These are phyloP conservation scores for Chrysopilus asiliformis DNA, from an alignment of 2,888 invertebrate genomes.

Conservation along the genomic window DNA sequence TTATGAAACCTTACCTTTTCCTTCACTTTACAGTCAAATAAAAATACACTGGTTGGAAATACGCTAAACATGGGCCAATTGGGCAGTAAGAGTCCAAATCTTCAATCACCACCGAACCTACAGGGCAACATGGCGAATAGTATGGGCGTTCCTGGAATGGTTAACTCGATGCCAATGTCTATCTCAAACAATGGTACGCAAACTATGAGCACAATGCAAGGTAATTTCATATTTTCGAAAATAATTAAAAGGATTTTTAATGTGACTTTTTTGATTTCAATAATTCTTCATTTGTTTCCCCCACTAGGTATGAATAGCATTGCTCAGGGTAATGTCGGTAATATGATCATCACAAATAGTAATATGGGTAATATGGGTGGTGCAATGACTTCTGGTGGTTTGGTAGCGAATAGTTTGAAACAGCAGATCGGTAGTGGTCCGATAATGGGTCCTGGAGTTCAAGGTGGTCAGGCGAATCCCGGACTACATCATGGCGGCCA, in stretches of 20 bases:
- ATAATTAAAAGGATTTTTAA: neutral
- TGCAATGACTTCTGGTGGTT: slow-evolving; percentile 56
- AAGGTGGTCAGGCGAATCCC: slow-evolving; percentile 22
- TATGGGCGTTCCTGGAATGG: slow-evolving; percentile 48
- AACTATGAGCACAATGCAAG: slow-evolving; percentile 60
- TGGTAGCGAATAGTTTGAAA: slow-evolving; percentile 62
- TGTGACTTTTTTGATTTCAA: neutral
- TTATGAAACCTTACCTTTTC: slow-evolving; percentile 4
- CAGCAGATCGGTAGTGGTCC: slow-evolving; percentile 48
- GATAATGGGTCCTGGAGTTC: slow-evolving; percentile 15
- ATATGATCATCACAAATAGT: slow-evolving; percentile 73
- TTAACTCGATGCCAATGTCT: slow-evolving; percentile 55
- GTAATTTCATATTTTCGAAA: slow-evolving; percentile 28
- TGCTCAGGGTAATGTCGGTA: slow-evolving; percentile 44
- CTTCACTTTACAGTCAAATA: slow-evolving; percentile 25
- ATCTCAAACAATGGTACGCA: slow-evolving; percentile 64
- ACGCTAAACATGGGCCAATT: slow-evolving; percentile 60
- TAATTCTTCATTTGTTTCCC: neutral
- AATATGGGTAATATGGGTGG: slow-evolving; percentile 51
- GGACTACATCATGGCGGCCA: slow-evolving; percentile 28
- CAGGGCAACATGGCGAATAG: slow-evolving; percentile 66
- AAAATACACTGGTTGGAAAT: slow-evolving; percentile 37
- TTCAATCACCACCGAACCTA: slow-evolving; percentile 76
- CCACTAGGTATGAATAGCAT: slow-evolving; percentile 50
- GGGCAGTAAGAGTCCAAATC: slow-evolving; percentile 69